Base-by-base conservation (phyloP, 2,888 invertebrate genomes). In the Tryphoninae sp. region DNA sequence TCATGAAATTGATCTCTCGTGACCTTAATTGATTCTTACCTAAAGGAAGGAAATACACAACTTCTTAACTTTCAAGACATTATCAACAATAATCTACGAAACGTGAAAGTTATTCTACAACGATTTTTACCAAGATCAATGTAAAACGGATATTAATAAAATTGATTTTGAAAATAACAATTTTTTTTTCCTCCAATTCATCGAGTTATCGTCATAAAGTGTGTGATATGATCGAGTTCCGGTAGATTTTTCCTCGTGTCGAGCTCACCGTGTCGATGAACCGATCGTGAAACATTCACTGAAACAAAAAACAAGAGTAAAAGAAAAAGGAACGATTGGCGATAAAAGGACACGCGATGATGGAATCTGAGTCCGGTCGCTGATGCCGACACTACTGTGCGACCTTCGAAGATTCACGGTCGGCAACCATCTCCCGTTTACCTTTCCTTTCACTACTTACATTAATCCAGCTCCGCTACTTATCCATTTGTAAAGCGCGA, bases 341-440 rank as follows among this genome's bases (percentile, higher is more conserved):
- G 33, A 33, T 33, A 71, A 80, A 76, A 68, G 67, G 51, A 80
- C 67, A 53, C 55, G 75, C 69, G 80, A 76, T 80, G 80, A 76
- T 75, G 72, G 76, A 72, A 80, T 80, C 72, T 45, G 53, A 72
- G 53, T 33, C 55, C 61, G 53, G 19, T 76, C 61, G 67, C 76
- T 75, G 71, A 49, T 71, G 74, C 58, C 80, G 59, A 59, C 61
- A 51, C 65, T 64, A 49, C 68, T 45, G 69, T 33, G 19, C 72
- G 76, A 61, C 80, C 80, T 80, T 80, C 80, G 61, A 55, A 65
- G 72, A 80, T 80, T 80, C 80, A 80, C 80, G 80, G 80, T 80
- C 80, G 76, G 67, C 59, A 49, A 49, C 42, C 49, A 71, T 76
- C 62, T 62, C 59, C 69, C 71, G 71, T 80, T 69, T 75, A 62